phyloP scores from a whole-genome alignment of 2,888 invertebrate species.

The Standfussiana lucernea region DNA sequence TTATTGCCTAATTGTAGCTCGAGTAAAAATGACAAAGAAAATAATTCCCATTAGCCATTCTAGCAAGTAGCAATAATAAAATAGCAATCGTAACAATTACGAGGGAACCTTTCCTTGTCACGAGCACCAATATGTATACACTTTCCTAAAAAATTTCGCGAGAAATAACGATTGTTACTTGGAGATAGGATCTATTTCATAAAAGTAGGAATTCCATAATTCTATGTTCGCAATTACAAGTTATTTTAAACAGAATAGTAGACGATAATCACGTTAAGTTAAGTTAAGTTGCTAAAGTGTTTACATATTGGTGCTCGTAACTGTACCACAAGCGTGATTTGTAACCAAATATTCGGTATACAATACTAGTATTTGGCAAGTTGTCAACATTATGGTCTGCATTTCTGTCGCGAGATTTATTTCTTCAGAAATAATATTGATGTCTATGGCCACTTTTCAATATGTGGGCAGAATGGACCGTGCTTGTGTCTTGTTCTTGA shows the following conservation, averaged over 20 bases:
- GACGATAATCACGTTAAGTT: no score
- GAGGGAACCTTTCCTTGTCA: constrained; percentile 28
- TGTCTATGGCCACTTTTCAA: constrained; percentile 24
- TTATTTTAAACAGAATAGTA: no score
- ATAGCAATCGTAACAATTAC: constrained; percentile 25
- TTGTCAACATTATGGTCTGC: constrained; percentile 39
- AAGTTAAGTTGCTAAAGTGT: no score
- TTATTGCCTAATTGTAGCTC: neutral
- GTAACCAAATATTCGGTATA: constrained; percentile 34
- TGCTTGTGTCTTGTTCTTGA: constrained; percentile 13
- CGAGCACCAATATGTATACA: no score
- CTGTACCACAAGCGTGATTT: neutral
- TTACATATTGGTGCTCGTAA: no score
- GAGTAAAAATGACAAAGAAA: constrained; percentile 1
- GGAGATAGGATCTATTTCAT: no score
- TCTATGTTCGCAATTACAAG: no score
- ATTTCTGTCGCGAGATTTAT: constrained; percentile 23
- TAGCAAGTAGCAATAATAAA: constrained; percentile 31
- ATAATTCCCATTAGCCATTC: neutral
- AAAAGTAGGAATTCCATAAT: no score
- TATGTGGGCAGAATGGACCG: constrained; percentile 9
- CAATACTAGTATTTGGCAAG: constrained; percentile 37
- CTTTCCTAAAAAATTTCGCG: no score
- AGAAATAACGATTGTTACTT: no score
- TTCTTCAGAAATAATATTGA: constrained; percentile 21